Base-by-base conservation (phyloP, 2,888 invertebrate species). In the Chloroclysta siterata region DNA sequence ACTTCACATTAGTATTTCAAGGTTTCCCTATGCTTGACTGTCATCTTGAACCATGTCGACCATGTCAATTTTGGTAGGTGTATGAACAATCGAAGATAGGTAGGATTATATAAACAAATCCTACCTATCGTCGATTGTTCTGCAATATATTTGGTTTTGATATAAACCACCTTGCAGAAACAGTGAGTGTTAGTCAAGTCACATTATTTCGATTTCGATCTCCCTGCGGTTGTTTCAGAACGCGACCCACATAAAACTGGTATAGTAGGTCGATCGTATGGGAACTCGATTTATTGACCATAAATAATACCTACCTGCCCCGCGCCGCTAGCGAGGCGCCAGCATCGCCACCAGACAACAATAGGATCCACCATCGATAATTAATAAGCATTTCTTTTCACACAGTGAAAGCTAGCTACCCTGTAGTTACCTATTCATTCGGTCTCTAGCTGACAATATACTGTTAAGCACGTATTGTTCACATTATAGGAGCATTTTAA, bases 181-280 rank as follows among this genome's bases (percentile, higher is more conserved):
- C 14, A 17, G 8, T 41, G 14, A 29, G 47, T n/a, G 41, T 2
- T 47, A 33, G 47, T 53, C 29, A n/a, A 52, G 53, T 46, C 39
- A 57, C 53, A 57, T 57, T 53, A 44, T n/a, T 29, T 39, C 41
- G 33, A 52, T 51, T 54, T 51, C 51, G 54, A 39, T 28, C 15
- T 42, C 29, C 36, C 14, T 36, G 52, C 58, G 42, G 42, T 46
- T 22, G 46, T 52, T 61, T 56, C 55, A 51, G 46, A 10, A 56
- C 55, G 53, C 51, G 66, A 66, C 63, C 63, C 55, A 59, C 63
- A 61, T 63, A 59, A 54, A 60, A 62, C 61, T 60, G 55, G 56
- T 53, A n/a, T n/a, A 59, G 46, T n/a, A 51, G 39, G n/a, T 7
- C 15, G 17, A 46, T 53, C 55, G 58, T 36, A 48, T 59, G 55